Evolutionary conservation across 2,888 invertebrate genomes (phyloP).

Genomic region (Erebia epiphron): DNA sequence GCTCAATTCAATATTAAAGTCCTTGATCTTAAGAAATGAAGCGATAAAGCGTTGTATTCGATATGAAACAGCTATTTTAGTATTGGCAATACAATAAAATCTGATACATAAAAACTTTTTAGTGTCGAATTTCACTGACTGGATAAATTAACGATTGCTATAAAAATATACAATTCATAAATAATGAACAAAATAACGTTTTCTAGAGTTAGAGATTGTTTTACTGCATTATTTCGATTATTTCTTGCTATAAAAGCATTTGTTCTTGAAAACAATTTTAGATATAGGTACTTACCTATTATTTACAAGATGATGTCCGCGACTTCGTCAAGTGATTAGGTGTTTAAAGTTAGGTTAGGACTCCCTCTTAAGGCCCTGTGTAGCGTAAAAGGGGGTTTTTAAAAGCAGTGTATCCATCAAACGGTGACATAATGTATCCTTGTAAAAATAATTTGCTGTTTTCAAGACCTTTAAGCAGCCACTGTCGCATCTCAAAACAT

Average conservation of each 20-base stretch:
- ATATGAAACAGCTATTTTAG: slow-evolving; percentile 23
- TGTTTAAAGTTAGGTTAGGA: too few relatives aligned
- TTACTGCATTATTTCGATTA: not conserved
- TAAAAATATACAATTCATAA: slow-evolving; percentile 13
- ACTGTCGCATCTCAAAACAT: too few relatives aligned
- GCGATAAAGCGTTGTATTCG: slow-evolving; percentile 8
- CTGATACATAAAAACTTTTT: slow-evolving; percentile 14
- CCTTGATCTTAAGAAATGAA: slow-evolving; percentile 11
- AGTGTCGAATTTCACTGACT: slow-evolving; percentile 18
- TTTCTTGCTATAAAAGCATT: not conserved
- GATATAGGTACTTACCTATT: too few relatives aligned
- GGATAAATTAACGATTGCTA: slow-evolving; percentile 8
- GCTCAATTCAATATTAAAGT: slow-evolving; percentile 16
- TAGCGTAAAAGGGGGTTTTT: too few relatives aligned
- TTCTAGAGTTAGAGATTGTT: not conserved
- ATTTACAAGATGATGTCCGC: too few relatives aligned
- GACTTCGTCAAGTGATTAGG: too few relatives aligned
- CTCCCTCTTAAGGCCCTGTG: too few relatives aligned
- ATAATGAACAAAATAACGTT: slow-evolving; percentile 6
- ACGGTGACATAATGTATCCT: too few relatives aligned
- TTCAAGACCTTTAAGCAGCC: too few relatives aligned
- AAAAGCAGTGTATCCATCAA: too few relatives aligned
- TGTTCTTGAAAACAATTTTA: not conserved
- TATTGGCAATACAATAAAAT: slow-evolving; percentile 20
- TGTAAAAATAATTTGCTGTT: too few relatives aligned